Conservation (phyloP, 1,140 invertebrate genomes). For the Microplitis mediator region DNA sequence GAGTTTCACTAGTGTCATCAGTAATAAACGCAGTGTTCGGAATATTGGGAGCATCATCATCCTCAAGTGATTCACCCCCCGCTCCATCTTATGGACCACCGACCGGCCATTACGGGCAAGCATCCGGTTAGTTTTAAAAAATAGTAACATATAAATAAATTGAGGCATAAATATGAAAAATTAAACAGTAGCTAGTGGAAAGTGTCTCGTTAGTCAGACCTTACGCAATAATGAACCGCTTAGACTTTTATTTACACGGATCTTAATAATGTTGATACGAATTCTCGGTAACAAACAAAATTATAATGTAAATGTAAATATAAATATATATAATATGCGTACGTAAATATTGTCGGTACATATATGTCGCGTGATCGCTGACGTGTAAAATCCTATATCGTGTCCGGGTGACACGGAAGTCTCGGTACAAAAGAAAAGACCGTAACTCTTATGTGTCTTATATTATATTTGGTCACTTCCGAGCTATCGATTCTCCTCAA, state of each 20-base stretch:
- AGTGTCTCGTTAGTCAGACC: no score
- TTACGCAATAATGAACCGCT: no score
- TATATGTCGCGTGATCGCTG: background rate
- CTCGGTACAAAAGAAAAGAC: background rate
- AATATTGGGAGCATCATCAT: slow-evolving; percentile 47
- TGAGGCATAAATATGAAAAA: no score
- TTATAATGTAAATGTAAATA: background rate
- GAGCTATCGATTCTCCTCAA: background rate
- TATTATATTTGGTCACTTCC: background rate
- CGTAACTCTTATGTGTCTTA: background rate
- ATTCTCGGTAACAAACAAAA: no score
- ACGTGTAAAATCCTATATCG: background rate
- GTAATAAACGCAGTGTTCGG: slow-evolving; percentile 44
- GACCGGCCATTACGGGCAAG: background rate
- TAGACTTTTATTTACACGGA: no score
- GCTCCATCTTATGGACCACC: slow-evolving; percentile 36
- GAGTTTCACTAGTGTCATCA: slow-evolving; percentile 43
- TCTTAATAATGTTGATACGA: no score
- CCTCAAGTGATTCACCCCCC: slow-evolving; percentile 11
- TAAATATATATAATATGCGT: background rate
- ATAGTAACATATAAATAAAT: no score
- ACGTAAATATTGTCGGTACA: background rate
- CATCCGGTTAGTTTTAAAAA: slow-evolving; percentile 1
- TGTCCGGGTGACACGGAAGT: slow-evolving; percentile 6
- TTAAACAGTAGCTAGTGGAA: no score